These are phyloP conservation scores for Hirtodrosophila trivittata DNA, from an alignment of 2,888 invertebrate genomes.

Conservation along the genomic window DNA sequence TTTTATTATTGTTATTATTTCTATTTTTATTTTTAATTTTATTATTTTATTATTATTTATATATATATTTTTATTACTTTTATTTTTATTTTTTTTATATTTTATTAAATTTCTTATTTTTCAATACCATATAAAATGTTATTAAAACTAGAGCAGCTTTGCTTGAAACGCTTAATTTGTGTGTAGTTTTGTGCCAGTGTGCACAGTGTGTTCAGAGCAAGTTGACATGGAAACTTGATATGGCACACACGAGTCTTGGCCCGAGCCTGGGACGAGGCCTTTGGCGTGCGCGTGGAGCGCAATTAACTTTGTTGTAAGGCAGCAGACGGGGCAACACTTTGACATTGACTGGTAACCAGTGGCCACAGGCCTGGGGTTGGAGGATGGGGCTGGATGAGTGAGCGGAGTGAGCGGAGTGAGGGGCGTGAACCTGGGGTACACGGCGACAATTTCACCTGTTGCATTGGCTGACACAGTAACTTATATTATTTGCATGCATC, in stretches of 20 bases:
- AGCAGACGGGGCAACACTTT: conserved; percentile 65
- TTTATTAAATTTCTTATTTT: too few relatives aligned
- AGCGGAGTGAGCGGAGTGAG: not conserved
- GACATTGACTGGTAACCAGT: conserved; percentile 64
- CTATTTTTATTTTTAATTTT: too few relatives aligned
- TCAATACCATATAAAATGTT: too few relatives aligned
- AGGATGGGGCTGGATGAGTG: not conserved
- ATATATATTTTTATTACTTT: too few relatives aligned
- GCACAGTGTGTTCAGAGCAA: conserved; percentile 18
- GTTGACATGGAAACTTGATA: conserved; percentile 77
- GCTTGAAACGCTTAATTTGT: too few relatives aligned
- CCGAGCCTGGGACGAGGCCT: conserved; percentile 27
- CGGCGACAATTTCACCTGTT: conserved; percentile 83
- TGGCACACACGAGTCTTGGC: conserved; percentile 72
- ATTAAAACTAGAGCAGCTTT: too few relatives aligned
- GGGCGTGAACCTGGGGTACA: conserved; percentile 49
- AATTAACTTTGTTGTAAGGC: conserved; percentile 77
- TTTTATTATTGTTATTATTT: too few relatives aligned
- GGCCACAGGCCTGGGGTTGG: conserved; percentile 4
- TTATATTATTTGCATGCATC: conserved; percentile 81
- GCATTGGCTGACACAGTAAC: conserved; percentile 79
- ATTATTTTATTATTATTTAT: too few relatives aligned
- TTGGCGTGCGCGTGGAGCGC: conserved; percentile 78
- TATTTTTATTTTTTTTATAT: too few relatives aligned
- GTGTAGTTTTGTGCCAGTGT: conserved; percentile 36